Base-by-base conservation (phyloP, 2,888 invertebrate genomes). In the Mesorhabditis belari region DNA sequence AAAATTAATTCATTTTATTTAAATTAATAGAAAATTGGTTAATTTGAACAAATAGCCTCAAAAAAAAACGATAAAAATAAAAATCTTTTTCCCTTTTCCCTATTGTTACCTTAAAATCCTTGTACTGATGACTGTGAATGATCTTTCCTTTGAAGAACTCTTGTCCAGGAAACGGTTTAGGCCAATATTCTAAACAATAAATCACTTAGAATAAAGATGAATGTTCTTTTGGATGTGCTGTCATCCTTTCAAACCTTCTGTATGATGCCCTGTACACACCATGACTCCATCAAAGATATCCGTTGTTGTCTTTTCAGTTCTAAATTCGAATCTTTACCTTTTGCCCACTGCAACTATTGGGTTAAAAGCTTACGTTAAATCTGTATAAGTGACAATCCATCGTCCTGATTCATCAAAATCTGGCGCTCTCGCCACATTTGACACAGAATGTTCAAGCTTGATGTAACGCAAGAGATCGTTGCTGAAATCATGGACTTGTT, bases 261-360 rank as follows among this genome's bases (percentile, higher is more conserved):
- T 81, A 65, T 84, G 84, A 64, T 84, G 84, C 2, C 85, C 85
- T 0, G 81, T 82, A 69, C 84, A 84, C 5, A 85, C 77, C 76
- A 85, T 77, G 1, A 85, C 84, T 2, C 81, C 83, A 61, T 84
- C 84, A 69, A 81, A 83, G 3, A 67, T 69, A 53, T 79, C 78
- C 4, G 62, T 62, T 9, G 60, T 76, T 3, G 65, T 60, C 24
- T 66, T 51, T 24, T 69, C 72, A 17, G 66, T 51, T 49, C 69
- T 72, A 26, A 58, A 67, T 49, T n/a, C 58, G 28, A 52, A 49
- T 17, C 49, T 58, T 24, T 19, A 9, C 26, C 19, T 28, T 23
- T 27, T 54, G 4, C 17, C n/a, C n/a, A n/a, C n/a, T n/a, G n/a
- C n/a, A n/a, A n/a, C n/a, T 62, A 50, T n/a, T 23, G 23, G 4